Evolutionary conservation across 1,140 invertebrate species (phyloP), one percentile per base, ranked within the genome.

Genomic region (Gonioctena quinquepunctata): DNA sequence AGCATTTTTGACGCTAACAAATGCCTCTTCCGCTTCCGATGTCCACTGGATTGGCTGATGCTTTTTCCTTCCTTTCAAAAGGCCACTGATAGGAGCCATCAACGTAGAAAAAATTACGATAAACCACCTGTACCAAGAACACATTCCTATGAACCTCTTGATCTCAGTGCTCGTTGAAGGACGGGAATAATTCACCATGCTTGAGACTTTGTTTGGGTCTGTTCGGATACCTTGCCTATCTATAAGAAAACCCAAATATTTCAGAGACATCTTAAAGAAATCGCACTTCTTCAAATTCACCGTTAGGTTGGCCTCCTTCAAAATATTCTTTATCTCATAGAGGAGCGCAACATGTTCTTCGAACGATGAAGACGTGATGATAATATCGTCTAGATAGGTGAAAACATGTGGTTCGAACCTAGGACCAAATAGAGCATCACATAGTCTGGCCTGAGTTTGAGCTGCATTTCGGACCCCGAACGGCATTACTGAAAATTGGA

Each of bases 301-400:
- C 18, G 56, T 59, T 59, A 59, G 22, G 11, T 23, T 23, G 23
- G 56, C 56, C 8, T 59, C 56, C 22, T 59, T 59, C 19, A 59
- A 25, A n/a, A 50, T 69, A 42, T 42, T 6, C 8, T 76, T 28
- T 21, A 77, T 77, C 6, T 67, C 27, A 42, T 54, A 21, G 3
- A 81, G 71, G n/a, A 75, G 59, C 42, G 28, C 7, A 1, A 82
- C 6, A 71, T 86, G 33, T 42, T 42, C 26, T 2, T 75, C 73
- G 27, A 64, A 73, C 28, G 28, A 63, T 28, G 61, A n/a, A 2
- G 50, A 67, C 26, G 69, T 74, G 48, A 72, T 66, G 26, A 79
- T 66, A 18, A 75, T 68, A 56, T 82, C 84, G 70, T 82, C 82
- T 23, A 83, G 48, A 65, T 80, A 81, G 73, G 50, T 19, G 63